Evolutionary conservation across 2,888 invertebrate genomes (phyloP), one percentile per base, ranked within the genome.

Genomic region (Ectropis crepuscularia): DNA sequence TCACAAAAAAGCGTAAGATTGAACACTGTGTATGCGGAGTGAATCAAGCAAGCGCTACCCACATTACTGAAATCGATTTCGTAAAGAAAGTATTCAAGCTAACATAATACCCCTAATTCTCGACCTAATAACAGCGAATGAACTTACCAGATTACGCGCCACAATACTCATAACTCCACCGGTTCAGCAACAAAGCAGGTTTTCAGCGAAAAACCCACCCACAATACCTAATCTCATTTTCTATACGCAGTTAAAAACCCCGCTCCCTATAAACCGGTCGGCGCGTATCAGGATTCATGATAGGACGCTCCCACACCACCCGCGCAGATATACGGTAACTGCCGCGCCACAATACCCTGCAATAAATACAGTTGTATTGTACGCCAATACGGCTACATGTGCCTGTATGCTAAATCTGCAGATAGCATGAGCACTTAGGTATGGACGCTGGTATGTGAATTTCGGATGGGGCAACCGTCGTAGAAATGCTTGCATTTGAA

Each of bases 241-340:
- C 69, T 70, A 72, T 69, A 69, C 68, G 73, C 61, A 70, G 71
- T 80, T 82, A 80, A 79, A 82, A 81, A 78, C 76, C 79, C 79
- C 81, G 80, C 68, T 86, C 86, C 79, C 74, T 74, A 77, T 80
- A 80, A 73, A 79, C 76, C 85, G 90, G 91, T 83, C 80, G 82
- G 83, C 79, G 81, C 85, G 86, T 89, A 91, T 90, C 89, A 88
- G 89, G 88, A 91, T 91, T 91, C 91, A 91, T 91, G 91, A 85
- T 87, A 87, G 89, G 88, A 84, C 82, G 80, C 83, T 85, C 85
- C 82, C 80, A 81, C 77, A 86, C 90, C 88, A 86, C 87, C 88
- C 83, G 59, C 80, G 79, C 84, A 87, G 88, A 92, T 91, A 87
- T 92, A 92, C 85, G 89, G 89, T 90, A 88, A 92, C 88, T 90